These are phyloP conservation scores for Shinisaurus crocodilurus DNA, from an alignment of 2,113 vertebrate species.

Conservation along the genomic window DNA sequence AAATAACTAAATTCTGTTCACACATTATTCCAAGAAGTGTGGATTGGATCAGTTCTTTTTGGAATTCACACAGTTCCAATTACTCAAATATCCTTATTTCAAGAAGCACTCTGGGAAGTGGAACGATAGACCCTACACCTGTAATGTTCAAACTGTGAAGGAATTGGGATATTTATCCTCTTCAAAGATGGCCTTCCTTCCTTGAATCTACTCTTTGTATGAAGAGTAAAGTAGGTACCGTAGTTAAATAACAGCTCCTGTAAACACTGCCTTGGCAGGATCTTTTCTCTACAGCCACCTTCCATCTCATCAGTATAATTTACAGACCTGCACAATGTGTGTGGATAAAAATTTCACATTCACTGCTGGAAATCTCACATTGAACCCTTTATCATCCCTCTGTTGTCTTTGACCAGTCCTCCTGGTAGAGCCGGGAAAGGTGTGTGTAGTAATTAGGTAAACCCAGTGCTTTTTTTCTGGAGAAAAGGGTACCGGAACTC, in stretches of 20 bases:
- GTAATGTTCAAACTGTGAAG: no score
- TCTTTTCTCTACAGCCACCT: not conserved
- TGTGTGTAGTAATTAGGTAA: not conserved
- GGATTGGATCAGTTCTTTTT: no score
- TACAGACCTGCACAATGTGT: not conserved
- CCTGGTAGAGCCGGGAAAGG: not conserved
- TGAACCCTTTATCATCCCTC: not conserved
- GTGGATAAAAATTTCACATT: not conserved
- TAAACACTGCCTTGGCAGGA: not conserved
- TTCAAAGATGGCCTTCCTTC: not conserved
- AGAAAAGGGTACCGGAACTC: no score
- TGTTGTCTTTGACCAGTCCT: not conserved
- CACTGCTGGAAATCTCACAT: not conserved
- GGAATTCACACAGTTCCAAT: no score
- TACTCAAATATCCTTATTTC: no score
- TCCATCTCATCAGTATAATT: not conserved
- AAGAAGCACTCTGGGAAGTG: no score
- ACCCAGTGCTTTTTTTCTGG: no score
- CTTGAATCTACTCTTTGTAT: not conserved
- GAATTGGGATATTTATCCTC: no score
- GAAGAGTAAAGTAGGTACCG: not conserved
- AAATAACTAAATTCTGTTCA: no score
- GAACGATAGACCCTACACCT: no score
- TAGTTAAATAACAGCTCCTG: not conserved
- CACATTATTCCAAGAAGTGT: no score